Conservation (phyloP, 2,113 vertebrate species). For the Xenus cinereus region DNA sequence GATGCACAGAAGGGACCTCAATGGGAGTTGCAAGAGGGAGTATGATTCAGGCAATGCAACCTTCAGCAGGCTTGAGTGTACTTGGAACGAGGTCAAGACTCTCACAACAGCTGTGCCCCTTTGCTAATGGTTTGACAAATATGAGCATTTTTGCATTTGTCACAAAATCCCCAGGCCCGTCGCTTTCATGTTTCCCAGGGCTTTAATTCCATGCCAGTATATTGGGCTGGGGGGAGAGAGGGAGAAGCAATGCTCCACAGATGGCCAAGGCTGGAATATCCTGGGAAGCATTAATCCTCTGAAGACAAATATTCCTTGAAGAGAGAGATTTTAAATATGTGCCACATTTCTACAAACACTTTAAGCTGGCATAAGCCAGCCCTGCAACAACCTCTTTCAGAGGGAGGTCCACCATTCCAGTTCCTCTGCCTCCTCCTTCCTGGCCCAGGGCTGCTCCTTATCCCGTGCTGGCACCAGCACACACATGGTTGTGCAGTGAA, state of each 20-base stretch:
- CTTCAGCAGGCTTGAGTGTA: not conserved
- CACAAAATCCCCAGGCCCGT: constrained; percentile 62
- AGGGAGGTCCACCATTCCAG: not conserved
- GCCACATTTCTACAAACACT: not conserved
- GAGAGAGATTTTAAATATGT: constrained; percentile 15
- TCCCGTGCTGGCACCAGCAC: constrained; percentile 20
- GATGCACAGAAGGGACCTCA: not conserved
- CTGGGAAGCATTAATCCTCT: constrained; percentile 58
- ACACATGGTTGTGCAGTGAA: constrained; percentile 5
- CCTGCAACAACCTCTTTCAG: not conserved
- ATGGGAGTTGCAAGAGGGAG: not conserved
- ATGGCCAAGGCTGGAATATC: constrained; percentile 35
- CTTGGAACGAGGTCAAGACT: constrained; percentile 18
- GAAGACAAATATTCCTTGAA: constrained; percentile 40
- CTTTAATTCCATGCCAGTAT: constrained; percentile 59
- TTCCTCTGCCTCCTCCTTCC: constrained; percentile 15
- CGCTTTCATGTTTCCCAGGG: constrained; percentile 54
- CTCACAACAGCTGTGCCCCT: constrained; percentile 48
- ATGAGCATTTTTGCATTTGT: constrained; percentile 54
- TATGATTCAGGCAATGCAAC: not conserved
- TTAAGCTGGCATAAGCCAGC: constrained; percentile 19
- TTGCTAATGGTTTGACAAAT: constrained; percentile 59
- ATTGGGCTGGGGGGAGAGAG: not conserved
- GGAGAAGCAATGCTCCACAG: constrained; percentile 33
- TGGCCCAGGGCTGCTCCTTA: constrained; percentile 1